Percentiles rank a stretch among this genome's conserved stretches.
These are phyloP conservation scores for Empidonax alnorum DNA, from an alignment of 2,113 vertebrate genomes.

Conservation along the genomic window DNA sequence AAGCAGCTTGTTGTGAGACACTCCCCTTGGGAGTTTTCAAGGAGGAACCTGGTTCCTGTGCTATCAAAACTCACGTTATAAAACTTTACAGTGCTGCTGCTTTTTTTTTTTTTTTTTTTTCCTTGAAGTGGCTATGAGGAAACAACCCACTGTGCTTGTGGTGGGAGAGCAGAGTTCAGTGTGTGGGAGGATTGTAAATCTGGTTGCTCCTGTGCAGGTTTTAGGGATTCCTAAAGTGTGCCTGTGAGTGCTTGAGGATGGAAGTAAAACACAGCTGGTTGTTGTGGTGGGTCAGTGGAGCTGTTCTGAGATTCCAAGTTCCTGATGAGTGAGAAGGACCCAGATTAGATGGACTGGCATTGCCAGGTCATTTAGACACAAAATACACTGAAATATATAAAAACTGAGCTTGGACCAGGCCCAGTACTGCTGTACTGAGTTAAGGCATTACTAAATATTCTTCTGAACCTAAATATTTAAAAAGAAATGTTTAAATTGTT, in stretches of 20 bases:
- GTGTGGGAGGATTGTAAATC: not conserved
- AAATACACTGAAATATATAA: not conserved
- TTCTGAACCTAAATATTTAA: not conserved
- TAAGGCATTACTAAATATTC: not conserved
- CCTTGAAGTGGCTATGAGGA: not conserved
- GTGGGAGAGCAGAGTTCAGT: slow-evolving; percentile 5
- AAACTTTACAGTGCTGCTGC: not conserved
- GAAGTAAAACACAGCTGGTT: not conserved
- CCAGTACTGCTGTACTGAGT: not conserved
- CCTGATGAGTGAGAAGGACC: not conserved
- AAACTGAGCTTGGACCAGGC: not conserved
- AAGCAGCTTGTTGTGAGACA: not conserved
- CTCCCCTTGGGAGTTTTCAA: not conserved
- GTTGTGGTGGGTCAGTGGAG: not conserved
- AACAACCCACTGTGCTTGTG: not conserved
- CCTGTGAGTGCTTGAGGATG: not conserved
- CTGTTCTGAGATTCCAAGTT: not conserved
- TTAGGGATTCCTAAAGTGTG: not conserved
- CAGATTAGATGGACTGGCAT: not conserved
- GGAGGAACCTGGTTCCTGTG: not conserved
- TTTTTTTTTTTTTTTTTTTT: not conserved
- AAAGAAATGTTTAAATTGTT: not conserved
- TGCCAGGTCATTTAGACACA: not conserved
- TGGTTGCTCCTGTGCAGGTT: not conserved
- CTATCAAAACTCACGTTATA: not conserved